Conservation (phyloP, 2,113 vertebrate species). For the Istiophorus platypterus region DNA sequence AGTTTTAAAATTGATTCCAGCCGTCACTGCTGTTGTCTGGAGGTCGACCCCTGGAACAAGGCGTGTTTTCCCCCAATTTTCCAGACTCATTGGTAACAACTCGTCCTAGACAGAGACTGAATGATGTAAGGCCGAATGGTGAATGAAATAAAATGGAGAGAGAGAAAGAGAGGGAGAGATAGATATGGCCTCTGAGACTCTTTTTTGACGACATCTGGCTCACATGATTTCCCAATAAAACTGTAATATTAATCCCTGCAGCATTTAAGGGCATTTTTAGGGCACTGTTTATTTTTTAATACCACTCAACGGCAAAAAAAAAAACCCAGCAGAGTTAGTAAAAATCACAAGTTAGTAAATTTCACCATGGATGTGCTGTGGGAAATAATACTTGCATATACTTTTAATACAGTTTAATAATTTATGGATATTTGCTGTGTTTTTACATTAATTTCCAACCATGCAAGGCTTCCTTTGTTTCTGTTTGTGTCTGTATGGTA, state of each 20-base stretch:
- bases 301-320: constrained; percentile 4
- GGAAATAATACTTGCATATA: background rate
- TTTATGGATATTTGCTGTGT: no score
- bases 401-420: no score
- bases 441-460: background rate
- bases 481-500: background rate
- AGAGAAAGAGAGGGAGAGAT: constrained; percentile 32
- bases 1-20: constrained; percentile 50
- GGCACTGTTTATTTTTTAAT: no score
- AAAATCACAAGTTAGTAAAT: constrained; percentile 30
- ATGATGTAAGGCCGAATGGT: constrained; percentile 58
- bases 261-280: no score
- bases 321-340: constrained; percentile 41
- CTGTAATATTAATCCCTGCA: constrained; percentile 64
- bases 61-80: constrained; percentile 43
- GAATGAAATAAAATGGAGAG: constrained; percentile 41
- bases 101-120: constrained; percentile 43
- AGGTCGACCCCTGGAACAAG: constrained; percentile 50
- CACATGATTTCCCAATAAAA: constrained; percentile 63
- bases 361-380: constrained; percentile 19
- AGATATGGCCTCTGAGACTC: constrained; percentile 63
- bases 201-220: constrained; percentile 66
- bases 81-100: constrained; percentile 57
- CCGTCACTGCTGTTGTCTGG: constrained; percentile 38
- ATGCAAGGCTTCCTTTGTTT: background rate